Conservation (phyloP, 2,797 vertebrate species). For the Octomys mimax region DNA sequence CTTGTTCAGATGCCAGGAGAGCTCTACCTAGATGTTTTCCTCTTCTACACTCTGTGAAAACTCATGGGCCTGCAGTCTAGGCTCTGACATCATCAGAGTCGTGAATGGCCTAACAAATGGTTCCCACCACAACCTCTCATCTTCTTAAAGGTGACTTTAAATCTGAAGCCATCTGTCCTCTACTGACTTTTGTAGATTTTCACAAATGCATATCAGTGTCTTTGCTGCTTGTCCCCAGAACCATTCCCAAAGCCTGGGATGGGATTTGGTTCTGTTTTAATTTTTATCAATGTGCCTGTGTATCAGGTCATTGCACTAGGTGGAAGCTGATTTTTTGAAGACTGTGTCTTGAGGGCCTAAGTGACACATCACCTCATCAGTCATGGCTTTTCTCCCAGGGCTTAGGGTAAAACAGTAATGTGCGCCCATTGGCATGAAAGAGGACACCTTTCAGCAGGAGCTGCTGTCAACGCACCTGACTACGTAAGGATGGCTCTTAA, state of each 20-base stretch:
- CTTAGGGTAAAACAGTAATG: rapidly evolving
- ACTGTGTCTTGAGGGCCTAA: neutral
- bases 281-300: neutral
- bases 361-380: neutral
- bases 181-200: neutral
- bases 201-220: neutral
- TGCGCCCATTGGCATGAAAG: neutral
- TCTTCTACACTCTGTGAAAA: neutral
- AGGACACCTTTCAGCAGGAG: neutral
- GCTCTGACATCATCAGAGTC: neutral
- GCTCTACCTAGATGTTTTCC: too few species aligned
- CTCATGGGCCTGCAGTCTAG: neutral
- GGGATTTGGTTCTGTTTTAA: too few species aligned
- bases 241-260: neutral
- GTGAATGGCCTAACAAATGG: neutral
- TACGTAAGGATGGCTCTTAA: neutral
- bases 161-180: neutral
- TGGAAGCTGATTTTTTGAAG: neutral
- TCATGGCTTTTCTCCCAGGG: too few species aligned
- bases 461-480: neutral
- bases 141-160: neutral
- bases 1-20: neutral
- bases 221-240: neutral
- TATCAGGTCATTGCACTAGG: rapidly evolving
- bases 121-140: neutral